phyloP scores from a whole-genome alignment of 2,888 invertebrate species.

The Lepas anatifera region DNA sequence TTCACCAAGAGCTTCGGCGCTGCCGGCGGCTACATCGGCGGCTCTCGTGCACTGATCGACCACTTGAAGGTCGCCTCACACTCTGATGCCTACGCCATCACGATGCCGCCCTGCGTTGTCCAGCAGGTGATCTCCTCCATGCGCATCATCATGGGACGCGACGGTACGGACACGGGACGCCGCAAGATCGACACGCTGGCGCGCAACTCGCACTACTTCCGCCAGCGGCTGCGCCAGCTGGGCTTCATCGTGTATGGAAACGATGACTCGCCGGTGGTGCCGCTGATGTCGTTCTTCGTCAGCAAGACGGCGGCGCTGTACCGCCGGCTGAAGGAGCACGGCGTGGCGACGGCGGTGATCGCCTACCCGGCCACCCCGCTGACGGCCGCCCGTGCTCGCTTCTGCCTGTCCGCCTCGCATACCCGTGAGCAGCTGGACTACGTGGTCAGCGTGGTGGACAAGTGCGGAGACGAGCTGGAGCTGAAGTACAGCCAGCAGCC shows the following conservation, averaged over 20 bases:
- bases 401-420: slow-evolving; percentile 91
- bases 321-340: slow-evolving; percentile 61
- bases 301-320: slow-evolving; percentile 87
- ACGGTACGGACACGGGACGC: slow-evolving; percentile 55
- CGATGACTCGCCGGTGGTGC: slow-evolving; percentile 42
- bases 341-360: slow-evolving; percentile 87
- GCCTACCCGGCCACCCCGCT: slow-evolving; percentile 96
- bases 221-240: slow-evolving; percentile 36
- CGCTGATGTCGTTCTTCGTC: slow-evolving; percentile 66
- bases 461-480: slow-evolving; percentile 16
- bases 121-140: slow-evolving; percentile 83
- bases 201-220: slow-evolving; percentile 38
- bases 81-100: slow-evolving; percentile 70
- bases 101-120: slow-evolving; percentile 80
- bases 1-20: slow-evolving; percentile 45
- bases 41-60: slow-evolving; percentile 38
- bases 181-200: slow-evolving; percentile 32
- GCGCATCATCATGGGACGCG: slow-evolving; percentile 71
- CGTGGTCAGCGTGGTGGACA: slow-evolving; percentile 32
- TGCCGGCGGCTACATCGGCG: slow-evolving; percentile 43
- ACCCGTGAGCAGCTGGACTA: slow-evolving; percentile 85
- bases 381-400: slow-evolving; percentile 77
- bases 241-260: slow-evolving; percentile 43
- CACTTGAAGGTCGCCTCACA: slow-evolving; percentile 67
- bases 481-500: slow-evolving; percentile 15